Base-by-base conservation (phyloP, 2,113 vertebrate species). In the Hippoglossus stenolepis region DNA sequence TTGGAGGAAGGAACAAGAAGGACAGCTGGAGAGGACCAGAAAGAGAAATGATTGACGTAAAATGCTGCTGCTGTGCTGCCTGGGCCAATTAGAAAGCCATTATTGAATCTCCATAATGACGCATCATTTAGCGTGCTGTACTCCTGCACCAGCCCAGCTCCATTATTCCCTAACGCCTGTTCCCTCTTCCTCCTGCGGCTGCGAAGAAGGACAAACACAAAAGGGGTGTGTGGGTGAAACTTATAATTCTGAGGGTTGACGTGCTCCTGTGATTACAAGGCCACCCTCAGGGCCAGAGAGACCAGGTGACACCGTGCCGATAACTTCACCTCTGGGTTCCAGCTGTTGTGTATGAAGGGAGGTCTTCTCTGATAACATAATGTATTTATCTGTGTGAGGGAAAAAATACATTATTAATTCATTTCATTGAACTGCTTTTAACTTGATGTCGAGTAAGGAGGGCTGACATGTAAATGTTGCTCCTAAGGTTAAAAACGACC, bases 81-180 rank as follows among this genome's bases (percentile, higher is more conserved):
- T 67, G 76, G 72, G 83, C 69, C 87, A 90, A 92, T 92, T 91
- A 90, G 24, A 86, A 73, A n/a, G 3, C 78, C 81, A 90, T 93
- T 90, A 92, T 83, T 85, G 79, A 86, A 87, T 83, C 10, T 64
- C 79, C 79, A 61, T 91, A 89, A 90, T 91, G 89, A 80, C 43
- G 63, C 79, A 83, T 85, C 77, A 89, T 89, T 90, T 84, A 83
- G 83, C 53, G 18, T 1, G 62, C 71, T 43, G 70, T 47, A 53
- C 68, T 82, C 59, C 65, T 26, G 20, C 74, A 83, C 87, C 73
- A 20, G 60, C 74, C 68, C 70, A 69, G 73, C 43, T 6, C 77
- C 85, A 83, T 89, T 82, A 76, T 77, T 85, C 59, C 54, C 43
- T 38, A 63, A 45, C 2, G 28, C 75, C 56, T 73, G 68, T 58